Base-by-base conservation (phyloP, 2,888 invertebrate genomes). In the Oeneis ivallda region DNA sequence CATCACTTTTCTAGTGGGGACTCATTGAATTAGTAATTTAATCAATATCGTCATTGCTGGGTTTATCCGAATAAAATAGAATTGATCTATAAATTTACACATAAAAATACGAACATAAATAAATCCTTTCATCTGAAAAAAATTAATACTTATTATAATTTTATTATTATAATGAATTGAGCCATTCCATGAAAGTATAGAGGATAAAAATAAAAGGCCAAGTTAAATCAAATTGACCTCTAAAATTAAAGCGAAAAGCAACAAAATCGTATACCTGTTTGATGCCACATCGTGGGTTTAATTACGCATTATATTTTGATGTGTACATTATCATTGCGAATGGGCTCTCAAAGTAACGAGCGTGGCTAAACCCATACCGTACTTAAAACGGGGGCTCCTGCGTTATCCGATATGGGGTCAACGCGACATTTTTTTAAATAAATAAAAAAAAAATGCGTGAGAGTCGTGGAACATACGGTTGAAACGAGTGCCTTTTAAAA, bases 301-400 rank as follows among this genome's bases (percentile, higher is more conserved):
- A 58, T 67, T 50, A 62, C 56, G 32, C 45, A 62, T 58, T 61
- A 64, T 66, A 52, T 64, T 64, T 66, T 64, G 61, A 68, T 66
- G 57, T 53, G 56, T 53, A 41, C 53, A 64, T 66, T 68, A 63
- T 63, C 43, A 66, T 64, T 57, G 60, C 56, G 63, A 68, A 68
- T 61, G 60, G 52, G 15, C 57, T 9, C 64, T 61, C 50, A 64
- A 45, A 53, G 34, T 54, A 54, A 62, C 62, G 54, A 62, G 53
- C 61, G 52, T 52, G 32, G 61, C 26, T 52, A 52, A 52, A 13
- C 52, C 52, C 52, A 37, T 61, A 61, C 26, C 50, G 52, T 41
- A 43, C 61, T 41, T 60, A 60, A 37, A 47, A 32, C 5, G n/a
- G 32, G 10, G 2, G 37, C 15, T 58, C 26, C n/a, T 45, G 15